A percentile compares a stretch with the other conserved stretches of the same genome.
Conservation (phyloP, 2,797 vertebrate species). For the Microcaecilia unicolor region DNA sequence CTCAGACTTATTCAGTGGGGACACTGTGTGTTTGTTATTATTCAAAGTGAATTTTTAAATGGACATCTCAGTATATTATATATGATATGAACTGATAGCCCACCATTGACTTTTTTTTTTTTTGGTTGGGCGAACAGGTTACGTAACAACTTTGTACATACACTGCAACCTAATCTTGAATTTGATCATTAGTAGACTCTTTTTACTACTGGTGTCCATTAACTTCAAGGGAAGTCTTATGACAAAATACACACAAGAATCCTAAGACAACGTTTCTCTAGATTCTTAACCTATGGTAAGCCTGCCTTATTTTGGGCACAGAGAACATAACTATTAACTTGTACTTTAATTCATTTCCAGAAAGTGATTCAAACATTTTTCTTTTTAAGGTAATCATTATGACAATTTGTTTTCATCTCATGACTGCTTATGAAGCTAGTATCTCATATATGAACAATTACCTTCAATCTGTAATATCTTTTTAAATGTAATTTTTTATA, state of each 20-base stretch:
- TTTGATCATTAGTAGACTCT: slow-evolving; percentile 46
- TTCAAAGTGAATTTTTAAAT: slow-evolving; percentile 63
- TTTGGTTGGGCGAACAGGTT: no score
- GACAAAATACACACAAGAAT: slow-evolving; percentile 59
- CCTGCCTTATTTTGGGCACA: slow-evolving; percentile 55
- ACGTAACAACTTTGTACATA: slow-evolving; percentile 41
- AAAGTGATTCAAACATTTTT: slow-evolving; percentile 52
- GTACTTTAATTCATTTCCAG: slow-evolving; percentile 40
- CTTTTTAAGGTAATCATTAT: no score
- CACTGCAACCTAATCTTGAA: slow-evolving; percentile 48
- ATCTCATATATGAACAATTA: no score
- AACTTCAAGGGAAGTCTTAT: slow-evolving; percentile 48
- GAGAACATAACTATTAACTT: slow-evolving; percentile 43
- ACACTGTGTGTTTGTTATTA: slow-evolving; percentile 36
- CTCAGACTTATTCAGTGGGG: slow-evolving; percentile 39
- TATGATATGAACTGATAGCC: slow-evolving; percentile 43
- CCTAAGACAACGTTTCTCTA: slow-evolving; percentile 59
- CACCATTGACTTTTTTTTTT: no score
- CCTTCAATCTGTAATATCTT: no score
- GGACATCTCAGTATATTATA: slow-evolving; percentile 53
- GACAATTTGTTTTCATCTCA: no score
- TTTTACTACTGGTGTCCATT: slow-evolving; percentile 48
- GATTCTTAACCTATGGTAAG: slow-evolving; percentile 49
- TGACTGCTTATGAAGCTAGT: no score
- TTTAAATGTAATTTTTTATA: no score